Conservation (phyloP, 1,140 invertebrate genomes). For the Monomorium pharaonis region DNA sequence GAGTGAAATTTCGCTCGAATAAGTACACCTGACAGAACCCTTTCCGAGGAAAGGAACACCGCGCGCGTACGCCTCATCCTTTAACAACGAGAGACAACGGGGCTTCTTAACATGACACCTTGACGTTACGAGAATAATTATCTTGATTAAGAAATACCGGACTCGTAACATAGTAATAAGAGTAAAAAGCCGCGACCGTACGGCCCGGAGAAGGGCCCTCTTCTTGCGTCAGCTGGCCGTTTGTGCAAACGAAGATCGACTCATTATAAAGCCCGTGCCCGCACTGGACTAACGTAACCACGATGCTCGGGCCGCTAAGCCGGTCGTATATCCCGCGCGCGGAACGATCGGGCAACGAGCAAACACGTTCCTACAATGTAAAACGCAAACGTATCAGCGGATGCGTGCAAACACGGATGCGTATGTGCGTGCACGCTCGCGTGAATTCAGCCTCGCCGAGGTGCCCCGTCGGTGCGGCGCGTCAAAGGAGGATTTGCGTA, state of each 20-base stretch:
- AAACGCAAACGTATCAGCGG: constrained; percentile 48
- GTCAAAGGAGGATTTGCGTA: constrained; percentile 54
- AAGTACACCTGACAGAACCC: constrained; percentile 59
- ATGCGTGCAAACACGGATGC: constrained; percentile 33
- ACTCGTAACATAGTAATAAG: constrained; percentile 54
- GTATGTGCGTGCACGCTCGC: constrained; percentile 26
- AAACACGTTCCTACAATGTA: constrained; percentile 51
- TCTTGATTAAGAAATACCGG: constrained; percentile 63
- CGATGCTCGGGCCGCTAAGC: constrained; percentile 39
- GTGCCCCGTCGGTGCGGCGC: constrained; percentile 17
- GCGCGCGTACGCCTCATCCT: constrained; percentile 49
- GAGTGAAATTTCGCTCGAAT: constrained; percentile 68
- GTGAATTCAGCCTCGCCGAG: constrained; percentile 45
- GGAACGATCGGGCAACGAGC: constrained; percentile 15
- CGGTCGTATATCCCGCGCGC: constrained; percentile 5
- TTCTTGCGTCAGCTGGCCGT: constrained; percentile 49
- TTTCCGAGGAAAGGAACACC: constrained; percentile 24
- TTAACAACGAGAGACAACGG: constrained; percentile 51
- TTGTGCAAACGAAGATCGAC: constrained; percentile 59
- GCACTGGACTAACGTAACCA: constrained; percentile 36
- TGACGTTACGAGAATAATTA: constrained; percentile 60
- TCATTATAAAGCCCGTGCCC: constrained; percentile 49
- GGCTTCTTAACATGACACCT: constrained; percentile 55
- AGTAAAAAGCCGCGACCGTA: constrained; percentile 45
- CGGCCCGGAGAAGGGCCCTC: constrained; percentile 12